Base-by-base conservation (phyloP, 2,797 vertebrate species). In the Peromyscus nudipes region DNA sequence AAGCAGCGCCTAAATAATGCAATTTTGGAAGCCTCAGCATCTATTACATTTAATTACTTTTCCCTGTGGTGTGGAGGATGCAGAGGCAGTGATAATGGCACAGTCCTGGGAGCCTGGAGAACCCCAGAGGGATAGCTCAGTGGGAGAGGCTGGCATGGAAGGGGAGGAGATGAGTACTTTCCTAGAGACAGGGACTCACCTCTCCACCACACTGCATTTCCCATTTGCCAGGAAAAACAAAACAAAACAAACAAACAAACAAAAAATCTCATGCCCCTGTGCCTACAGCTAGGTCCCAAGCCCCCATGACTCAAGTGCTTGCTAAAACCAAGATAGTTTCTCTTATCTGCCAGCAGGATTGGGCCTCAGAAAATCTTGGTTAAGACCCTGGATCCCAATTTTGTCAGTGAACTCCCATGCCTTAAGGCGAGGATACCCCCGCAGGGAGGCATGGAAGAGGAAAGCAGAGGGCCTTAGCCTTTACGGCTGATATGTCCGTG, bases 1-100 rank as follows among this genome's bases (percentile, higher is more conserved):
- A 29, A 31, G 88, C 37, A 37, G 85, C 75, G 25, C 60, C 95
- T 93, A 91, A 92, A 76, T 83, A 91, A 95, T 88, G 96, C 81
- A 2, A 71, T 93, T 97, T 62, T 10, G 1, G 85, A 92, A 94
- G 88, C 81, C 77, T 77, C 79, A 3, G 94, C 94, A 55, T 95
- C 98, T 62, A 92, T 83, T 92, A 71, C 96, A 79, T 90, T 92
- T 92, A 91, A 97, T 93, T 76, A 92, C 97, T 83, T 91, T 79
- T 95, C 92, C 97, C 91, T 37, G 95, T 4, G 91, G 85, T 19
- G 73, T 6, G 0, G 1, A 4, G 64, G 76, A 91, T 49, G 0
- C 0, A 91, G 94, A 49, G 0, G 0, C 27, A 3, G 65, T 0
- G 27, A 77, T 12, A 86, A 46, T 40, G 17, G 40, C 29, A 55